Evolutionary conservation across 2,113 vertebrate genomes (phyloP).

Genomic region (Prinia subflava): DNA sequence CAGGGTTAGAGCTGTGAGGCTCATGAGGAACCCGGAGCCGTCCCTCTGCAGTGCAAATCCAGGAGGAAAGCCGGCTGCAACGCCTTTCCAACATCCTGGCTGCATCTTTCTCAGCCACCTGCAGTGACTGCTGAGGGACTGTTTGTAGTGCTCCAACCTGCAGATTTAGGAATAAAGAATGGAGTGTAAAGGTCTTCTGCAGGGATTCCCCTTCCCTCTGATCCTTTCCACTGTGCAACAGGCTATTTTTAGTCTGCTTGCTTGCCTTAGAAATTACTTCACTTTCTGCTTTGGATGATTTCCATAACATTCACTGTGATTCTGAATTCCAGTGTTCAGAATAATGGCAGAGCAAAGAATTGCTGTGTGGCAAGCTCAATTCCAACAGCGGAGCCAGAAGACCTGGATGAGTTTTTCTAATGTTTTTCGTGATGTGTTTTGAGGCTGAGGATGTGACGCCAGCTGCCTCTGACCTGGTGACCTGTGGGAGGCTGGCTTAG

Average conservation of each 20-base stretch:
- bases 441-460: background rate
- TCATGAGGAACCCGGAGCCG: fast-evolving
- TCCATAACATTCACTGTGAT: background rate
- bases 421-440: background rate
- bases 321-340: background rate
- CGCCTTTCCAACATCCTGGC: fast-evolving
- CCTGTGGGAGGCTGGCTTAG: background rate
- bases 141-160: background rate
- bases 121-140: background rate
- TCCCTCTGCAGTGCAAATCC: background rate
- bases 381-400: background rate
- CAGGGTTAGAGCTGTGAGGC: background rate
- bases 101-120: background rate
- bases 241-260: conserved; percentile 23
- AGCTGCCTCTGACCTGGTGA: background rate
- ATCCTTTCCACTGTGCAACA: background rate
- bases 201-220: conserved; percentile 10
- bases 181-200: background rate
- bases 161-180: background rate
- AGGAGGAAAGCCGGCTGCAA: fast-evolving
- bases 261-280: conserved; percentile 24
- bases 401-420: background rate
- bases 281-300: conserved; percentile 30
- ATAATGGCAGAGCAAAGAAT: background rate
- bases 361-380: fast-evolving